Evolutionary conservation across 2,797 vertebrate species (phyloP).

Genomic region (Tinamus major): DNA sequence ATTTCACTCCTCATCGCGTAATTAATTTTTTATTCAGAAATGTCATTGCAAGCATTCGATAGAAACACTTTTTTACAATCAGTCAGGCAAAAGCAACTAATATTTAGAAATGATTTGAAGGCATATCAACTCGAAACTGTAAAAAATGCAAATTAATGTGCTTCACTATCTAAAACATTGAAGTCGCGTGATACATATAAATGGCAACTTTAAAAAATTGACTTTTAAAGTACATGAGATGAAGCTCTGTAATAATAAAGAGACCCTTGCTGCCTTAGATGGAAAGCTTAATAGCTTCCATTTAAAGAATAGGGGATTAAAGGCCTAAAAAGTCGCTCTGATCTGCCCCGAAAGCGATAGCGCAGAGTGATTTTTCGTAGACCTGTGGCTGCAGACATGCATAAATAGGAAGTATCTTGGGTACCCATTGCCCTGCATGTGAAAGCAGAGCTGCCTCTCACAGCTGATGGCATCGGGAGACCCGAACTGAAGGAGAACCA

Average conservation of each 20-base stretch:
- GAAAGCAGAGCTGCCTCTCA: background rate
- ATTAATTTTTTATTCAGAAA: constrained; percentile 61
- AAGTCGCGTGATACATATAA: constrained; percentile 29
- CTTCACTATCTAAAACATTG: constrained; percentile 15
- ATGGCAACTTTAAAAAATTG: background rate
- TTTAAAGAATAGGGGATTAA: constrained; percentile 20
- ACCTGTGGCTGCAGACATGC: background rate
- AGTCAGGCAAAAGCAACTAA: constrained; percentile 29
- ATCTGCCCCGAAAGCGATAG: background rate
- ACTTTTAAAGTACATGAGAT: constrained; percentile 7
- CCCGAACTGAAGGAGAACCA: background rate
- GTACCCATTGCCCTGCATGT: background rate
- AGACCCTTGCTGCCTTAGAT: background rate
- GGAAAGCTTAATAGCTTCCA: background rate
- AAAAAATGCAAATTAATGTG: constrained; percentile 45
- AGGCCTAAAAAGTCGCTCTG: background rate
- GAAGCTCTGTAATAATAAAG: constrained; percentile 5
- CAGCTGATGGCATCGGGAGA: background rate
- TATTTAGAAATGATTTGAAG: constrained; percentile 42
- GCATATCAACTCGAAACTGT: constrained; percentile 12
- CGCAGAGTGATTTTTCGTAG: background rate
- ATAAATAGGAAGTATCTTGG: background rate
- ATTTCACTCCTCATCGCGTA: constrained; percentile 1
- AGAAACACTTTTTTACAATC: constrained; percentile 47
- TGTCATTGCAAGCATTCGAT: constrained; percentile 26